Base-by-base conservation (phyloP, 2,888 invertebrate genomes). In the Chloroclysta siterata region DNA sequence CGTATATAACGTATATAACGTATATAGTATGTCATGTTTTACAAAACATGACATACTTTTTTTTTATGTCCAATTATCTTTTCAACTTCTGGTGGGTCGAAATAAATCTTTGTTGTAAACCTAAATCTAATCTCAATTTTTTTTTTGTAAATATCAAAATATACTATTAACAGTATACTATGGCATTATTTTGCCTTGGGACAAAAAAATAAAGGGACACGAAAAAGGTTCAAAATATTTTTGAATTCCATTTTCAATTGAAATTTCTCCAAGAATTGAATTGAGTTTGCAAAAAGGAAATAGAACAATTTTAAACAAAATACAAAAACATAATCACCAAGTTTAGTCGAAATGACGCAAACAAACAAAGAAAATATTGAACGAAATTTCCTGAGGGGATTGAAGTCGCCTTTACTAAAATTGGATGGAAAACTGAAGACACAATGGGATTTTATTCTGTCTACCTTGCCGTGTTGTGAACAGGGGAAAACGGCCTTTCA, bases 391-490 rank as follows among this genome's bases (percentile, higher is more conserved):
- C 85, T 84, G 69, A 55, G 87, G 82, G 88, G 78, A 83, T 85
- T 82, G 81, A 78, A 83, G 80, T 84, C 82, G 80, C 78, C 79
- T 80, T 73, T 70, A 79, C 83, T 82, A 82, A 86, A 88, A 88
- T 87, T 87, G 85, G 83, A 83, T 81, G 81, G 84, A 79, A 83
- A 85, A 84, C 84, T 83, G 80, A 85, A 83, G 80, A 82, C 74
- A 82, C 81, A 82, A 83, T 82, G 75, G 82, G 72, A 80, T 84
- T 71, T 81, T 80, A 75, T 84, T 78, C 76, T 78, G 79, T 83
- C 80, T 82, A 79, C 77, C 77, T 76, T 71, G 63, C 69, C 44
- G 56, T 48, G 63, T 60, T 52, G 67, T 59, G 60, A 61, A 60
- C 65, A 53, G 63, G 63, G 53, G 65, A 74, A 70, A 66, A 67